Conservation (phyloP, 2,113 vertebrate species). For the Sinocyclocheilus rhinocerous region DNA sequence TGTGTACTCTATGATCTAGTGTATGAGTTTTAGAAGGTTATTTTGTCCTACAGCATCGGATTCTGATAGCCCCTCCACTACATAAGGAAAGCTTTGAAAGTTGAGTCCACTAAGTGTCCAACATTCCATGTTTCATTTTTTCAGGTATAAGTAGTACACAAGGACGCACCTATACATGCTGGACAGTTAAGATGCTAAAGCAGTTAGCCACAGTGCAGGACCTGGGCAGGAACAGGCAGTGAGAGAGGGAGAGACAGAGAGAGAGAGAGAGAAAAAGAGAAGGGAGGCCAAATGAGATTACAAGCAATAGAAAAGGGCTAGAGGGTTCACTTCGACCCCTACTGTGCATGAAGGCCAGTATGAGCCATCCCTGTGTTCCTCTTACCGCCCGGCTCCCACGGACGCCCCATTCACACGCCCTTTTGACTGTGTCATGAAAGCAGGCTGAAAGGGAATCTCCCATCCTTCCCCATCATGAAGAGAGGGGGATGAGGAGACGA, state of each 20-base stretch:
- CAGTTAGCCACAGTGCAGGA: slow-evolving; percentile 11
- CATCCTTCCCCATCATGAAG: slow-evolving; percentile 69
- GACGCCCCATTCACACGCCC: slow-evolving; percentile 98
- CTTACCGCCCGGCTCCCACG: slow-evolving; percentile 85
- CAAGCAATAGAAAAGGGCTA: slow-evolving; percentile 86
- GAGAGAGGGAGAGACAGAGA: slow-evolving; percentile 69
- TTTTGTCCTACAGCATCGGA: not conserved
- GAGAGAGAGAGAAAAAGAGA: slow-evolving; percentile 78
- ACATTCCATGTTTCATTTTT: too few relatives aligned
- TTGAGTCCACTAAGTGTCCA: too few relatives aligned
- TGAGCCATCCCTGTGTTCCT: slow-evolving; percentile 74
- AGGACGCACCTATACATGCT: not conserved
- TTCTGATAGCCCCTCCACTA: not conserved
- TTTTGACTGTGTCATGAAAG: slow-evolving; percentile 89
- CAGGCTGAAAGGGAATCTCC: slow-evolving; percentile 80
- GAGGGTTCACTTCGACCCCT: slow-evolving; percentile 90
- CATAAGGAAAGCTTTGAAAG: too few relatives aligned
- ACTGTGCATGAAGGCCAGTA: slow-evolving; percentile 91
- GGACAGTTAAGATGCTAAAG: not conserved
- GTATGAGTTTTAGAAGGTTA: not conserved
- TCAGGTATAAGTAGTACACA: not conserved
- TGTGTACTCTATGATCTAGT: not conserved
- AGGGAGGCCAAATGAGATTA: slow-evolving; percentile 90
- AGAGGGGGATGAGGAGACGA: slow-evolving; percentile 44
- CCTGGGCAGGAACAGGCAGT: slow-evolving; percentile 53